Evolutionary conservation across 2,888 invertebrate genomes (phyloP).

Genomic region (Aphodius granarius): DNA sequence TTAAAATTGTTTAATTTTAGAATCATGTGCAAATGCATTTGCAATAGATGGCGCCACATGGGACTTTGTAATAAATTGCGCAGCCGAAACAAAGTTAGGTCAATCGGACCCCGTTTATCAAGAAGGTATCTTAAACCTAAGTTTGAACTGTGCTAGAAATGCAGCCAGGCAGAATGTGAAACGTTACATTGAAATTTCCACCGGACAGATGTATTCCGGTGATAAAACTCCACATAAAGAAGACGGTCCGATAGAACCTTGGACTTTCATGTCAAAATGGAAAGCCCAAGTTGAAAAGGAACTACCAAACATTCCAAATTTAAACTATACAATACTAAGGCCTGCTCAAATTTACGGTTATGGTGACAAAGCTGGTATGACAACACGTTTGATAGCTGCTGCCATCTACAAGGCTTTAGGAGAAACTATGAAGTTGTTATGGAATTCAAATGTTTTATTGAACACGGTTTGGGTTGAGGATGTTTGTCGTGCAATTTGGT

Average conservation of each 20-base stretch:
- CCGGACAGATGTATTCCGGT: constrained; percentile 77
- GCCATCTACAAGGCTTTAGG: constrained; percentile 85
- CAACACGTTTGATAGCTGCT: constrained; percentile 82
- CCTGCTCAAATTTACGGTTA: constrained; percentile 86
- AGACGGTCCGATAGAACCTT: constrained; percentile 75
- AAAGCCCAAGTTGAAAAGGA: constrained; percentile 83
- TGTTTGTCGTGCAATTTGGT: constrained; percentile 81
- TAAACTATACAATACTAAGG: constrained; percentile 78
- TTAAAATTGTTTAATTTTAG: constrained; percentile 13
- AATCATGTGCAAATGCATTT: constrained; percentile 78
- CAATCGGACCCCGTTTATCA: constrained; percentile 89
- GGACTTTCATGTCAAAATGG: constrained; percentile 83
- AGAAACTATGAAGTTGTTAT: constrained; percentile 89
- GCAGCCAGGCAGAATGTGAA: constrained; percentile 70
- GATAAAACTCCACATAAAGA: constrained; percentile 82
- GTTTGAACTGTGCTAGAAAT: constrained; percentile 79
- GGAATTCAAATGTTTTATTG: constrained; percentile 81
- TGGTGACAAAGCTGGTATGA: constrained; percentile 81
- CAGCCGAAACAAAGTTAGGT: constrained; percentile 86
- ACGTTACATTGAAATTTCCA: constrained; percentile 81
- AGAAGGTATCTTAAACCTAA: constrained; percentile 84
- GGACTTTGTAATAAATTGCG: constrained; percentile 86
- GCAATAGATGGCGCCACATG: constrained; percentile 63
- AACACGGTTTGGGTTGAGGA: constrained; percentile 88
- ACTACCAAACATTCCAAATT: constrained; percentile 65